These are phyloP conservation scores for Homarus gammarus DNA, from an alignment of 2,888 invertebrate species.

Conservation along the genomic window DNA sequence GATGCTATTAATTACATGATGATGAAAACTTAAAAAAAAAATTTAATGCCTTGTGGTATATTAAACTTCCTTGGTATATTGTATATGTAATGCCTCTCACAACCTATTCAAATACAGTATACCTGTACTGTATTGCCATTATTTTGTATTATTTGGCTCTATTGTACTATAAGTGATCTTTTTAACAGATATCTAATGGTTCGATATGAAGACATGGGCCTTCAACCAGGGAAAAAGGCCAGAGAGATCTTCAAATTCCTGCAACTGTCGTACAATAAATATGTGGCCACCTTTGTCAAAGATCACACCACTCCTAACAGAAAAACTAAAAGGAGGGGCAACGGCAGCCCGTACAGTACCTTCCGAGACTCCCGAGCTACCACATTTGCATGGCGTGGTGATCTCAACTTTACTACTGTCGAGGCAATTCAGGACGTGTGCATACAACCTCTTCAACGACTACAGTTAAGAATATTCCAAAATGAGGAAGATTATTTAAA, in stretches of 20 bases:
- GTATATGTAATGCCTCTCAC: no score
- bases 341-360: constrained; percentile 75
- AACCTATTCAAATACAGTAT: no score
- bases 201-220: constrained; percentile 76
- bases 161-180: background rate
- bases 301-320: constrained; percentile 62
- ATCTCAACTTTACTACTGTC: constrained; percentile 59
- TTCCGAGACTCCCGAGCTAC: constrained; percentile 76
- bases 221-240: constrained; percentile 65
- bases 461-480: constrained; percentile 48
- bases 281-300: constrained; percentile 63
- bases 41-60: no score
- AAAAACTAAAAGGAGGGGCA: constrained; percentile 25
- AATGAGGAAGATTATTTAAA: constrained; percentile 65
- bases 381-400: constrained; percentile 75
- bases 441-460: constrained; percentile 40
- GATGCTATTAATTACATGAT: no score
- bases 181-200: constrained; percentile 68
- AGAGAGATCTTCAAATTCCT: constrained; percentile 68
- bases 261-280: constrained; percentile 55
- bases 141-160: no score
- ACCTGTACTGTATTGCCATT: no score
- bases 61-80: no score
- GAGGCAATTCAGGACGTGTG: constrained; percentile 62
- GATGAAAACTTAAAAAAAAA: no score